These are phyloP conservation scores for Leucoraja ocellata DNA, from an alignment of 2,797 vertebrate genomes.

Conservation along the genomic window DNA sequence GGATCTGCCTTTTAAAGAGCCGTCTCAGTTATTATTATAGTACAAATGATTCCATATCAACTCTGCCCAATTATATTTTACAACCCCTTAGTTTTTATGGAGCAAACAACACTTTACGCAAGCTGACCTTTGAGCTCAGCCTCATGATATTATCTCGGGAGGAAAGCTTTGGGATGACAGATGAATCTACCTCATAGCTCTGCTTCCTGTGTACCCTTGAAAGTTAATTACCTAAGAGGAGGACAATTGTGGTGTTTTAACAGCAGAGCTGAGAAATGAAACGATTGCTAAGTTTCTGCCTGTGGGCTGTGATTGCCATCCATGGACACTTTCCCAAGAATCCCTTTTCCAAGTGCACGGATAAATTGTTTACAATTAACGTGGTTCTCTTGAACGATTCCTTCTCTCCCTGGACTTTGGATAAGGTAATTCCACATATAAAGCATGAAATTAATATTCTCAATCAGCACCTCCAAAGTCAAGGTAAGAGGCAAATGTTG, in stretches of 20 bases:
- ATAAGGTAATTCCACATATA: not conserved
- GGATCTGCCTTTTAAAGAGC: not conserved
- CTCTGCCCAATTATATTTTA: not conserved
- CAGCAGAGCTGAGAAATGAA: conserved; percentile 14
- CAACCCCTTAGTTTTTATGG: not conserved
- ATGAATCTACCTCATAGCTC: not conserved
- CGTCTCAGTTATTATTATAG: not conserved
- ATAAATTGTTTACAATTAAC: conserved; percentile 21
- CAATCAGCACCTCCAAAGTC: not conserved
- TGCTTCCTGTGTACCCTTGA: not conserved
- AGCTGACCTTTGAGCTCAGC: not conserved
- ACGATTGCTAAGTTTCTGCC: not conserved
- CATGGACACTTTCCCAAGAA: not conserved
- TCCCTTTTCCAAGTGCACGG: not conserved
- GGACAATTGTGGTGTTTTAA: conserved; percentile 18
- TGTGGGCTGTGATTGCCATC: not conserved
- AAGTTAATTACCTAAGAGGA: not conserved
- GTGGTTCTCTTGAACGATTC: conserved; percentile 15
- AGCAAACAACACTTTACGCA: not conserved
- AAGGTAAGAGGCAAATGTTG: not conserved
- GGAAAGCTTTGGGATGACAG: not conserved
- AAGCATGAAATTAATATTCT: not conserved
- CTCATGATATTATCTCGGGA: not conserved
- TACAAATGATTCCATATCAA: not conserved
- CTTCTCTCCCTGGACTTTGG: not conserved